Conservation (phyloP, 1,140 invertebrate genomes). For the Heterodera carotae region DNA sequence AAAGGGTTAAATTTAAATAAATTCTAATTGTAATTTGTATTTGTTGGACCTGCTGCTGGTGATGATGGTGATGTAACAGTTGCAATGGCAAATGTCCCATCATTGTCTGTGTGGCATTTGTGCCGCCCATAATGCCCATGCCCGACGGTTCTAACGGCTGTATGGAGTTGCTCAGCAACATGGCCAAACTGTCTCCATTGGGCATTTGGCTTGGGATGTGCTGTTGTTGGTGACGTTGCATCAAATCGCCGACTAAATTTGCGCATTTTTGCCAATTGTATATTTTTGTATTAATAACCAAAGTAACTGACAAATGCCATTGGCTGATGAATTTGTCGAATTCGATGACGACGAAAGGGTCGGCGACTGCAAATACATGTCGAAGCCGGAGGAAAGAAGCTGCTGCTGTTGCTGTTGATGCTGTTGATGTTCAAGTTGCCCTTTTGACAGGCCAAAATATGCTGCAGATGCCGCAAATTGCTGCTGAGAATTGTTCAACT, state of each 20-base stretch:
- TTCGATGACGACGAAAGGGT: constrained; percentile 38
- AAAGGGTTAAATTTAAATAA: constrained; percentile 22
- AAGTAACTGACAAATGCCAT: constrained; percentile 16
- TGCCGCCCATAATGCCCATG: not conserved
- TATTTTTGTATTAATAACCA: not conserved
- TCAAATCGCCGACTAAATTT: constrained; percentile 42
- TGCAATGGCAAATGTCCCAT: constrained; percentile 13
- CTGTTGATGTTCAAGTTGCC: constrained; percentile 24
- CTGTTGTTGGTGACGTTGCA: constrained; percentile 32
- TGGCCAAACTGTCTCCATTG: constrained; percentile 45
- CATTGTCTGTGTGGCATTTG: constrained; percentile 15
- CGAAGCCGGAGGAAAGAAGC: constrained; percentile 17
- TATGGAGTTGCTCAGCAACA: constrained; percentile 42
- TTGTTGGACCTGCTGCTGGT: constrained; percentile 21
- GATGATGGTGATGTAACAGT: constrained; percentile 16
- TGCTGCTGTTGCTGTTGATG: constrained; percentile 6
- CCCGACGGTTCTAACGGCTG: constrained; percentile 14
- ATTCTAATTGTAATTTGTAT: not conserved
- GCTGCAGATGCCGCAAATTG: constrained; percentile 11
- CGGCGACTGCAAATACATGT: constrained; percentile 46
- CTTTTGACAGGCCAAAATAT: constrained; percentile 27
- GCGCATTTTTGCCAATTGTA: not conserved
- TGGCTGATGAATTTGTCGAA: constrained; percentile 25
- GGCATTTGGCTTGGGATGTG: constrained; percentile 32
- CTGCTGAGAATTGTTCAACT: not conserved